Conservation (phyloP, 1,140 invertebrate genomes). For the Drosophila virilis region DNA sequence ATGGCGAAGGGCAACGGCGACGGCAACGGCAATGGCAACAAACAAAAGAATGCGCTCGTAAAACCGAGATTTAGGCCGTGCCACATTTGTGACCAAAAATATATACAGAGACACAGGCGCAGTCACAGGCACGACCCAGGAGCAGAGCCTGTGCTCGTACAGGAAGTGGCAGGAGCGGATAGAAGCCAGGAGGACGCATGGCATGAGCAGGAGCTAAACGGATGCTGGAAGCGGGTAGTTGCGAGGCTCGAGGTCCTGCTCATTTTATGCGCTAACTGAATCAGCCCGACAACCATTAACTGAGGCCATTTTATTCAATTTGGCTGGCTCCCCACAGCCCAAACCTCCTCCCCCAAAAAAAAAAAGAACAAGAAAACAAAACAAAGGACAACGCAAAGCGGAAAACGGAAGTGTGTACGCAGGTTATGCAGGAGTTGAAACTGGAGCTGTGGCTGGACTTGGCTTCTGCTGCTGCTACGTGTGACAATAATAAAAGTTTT, state of each 20-base stretch:
- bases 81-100: slow-evolving; percentile 80
- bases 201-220: not conserved
- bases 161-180: slow-evolving; percentile 33
- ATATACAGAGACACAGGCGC: slow-evolving; percentile 24
- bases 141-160: slow-evolving; percentile 15
- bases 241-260: slow-evolving; percentile 48
- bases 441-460: slow-evolving; percentile 24
- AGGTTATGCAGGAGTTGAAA: slow-evolving; percentile 69
- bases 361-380: slow-evolving; percentile 36
- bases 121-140: slow-evolving; percentile 24
- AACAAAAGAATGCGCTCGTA: slow-evolving; percentile 75
- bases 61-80: slow-evolving; percentile 81
- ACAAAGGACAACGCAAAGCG: slow-evolving; percentile 37
- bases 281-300: slow-evolving; percentile 82
- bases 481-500: slow-evolving; percentile 83
- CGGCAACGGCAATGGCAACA: slow-evolving; percentile 35
- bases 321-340: slow-evolving; percentile 47
- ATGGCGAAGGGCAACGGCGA: slow-evolving; percentile 51
- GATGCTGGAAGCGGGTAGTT: not conserved
- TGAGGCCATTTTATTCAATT: slow-evolving; percentile 82
- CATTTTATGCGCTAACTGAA: slow-evolving; percentile 82
- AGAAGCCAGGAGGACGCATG: not conserved
- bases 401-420: slow-evolving; percentile 80
- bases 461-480: slow-evolving; percentile 60
- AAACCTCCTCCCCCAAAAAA: slow-evolving; percentile 26